A percentile compares a stretch with the other conserved stretches of the same genome.
These are phyloP conservation scores for Cabera pusaria DNA, from an alignment of 2,888 invertebrate genomes.

Conservation along the genomic window DNA sequence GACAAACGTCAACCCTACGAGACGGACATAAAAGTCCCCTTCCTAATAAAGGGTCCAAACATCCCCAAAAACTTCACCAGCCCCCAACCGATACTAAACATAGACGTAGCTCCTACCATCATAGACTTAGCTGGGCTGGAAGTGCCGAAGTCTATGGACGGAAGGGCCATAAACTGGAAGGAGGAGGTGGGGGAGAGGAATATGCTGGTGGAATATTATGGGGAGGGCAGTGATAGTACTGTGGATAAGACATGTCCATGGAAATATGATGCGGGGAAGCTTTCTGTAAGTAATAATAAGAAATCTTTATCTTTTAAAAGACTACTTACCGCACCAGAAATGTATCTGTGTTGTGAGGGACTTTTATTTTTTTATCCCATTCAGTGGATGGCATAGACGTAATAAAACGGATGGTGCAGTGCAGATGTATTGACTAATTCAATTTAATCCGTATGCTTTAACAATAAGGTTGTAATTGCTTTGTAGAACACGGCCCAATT, in stretches of 20 bases:
- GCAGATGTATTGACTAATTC: too few relatives aligned
- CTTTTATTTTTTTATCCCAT: too few relatives aligned
- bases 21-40: slow-evolving; percentile 92
- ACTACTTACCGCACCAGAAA: too few relatives aligned
- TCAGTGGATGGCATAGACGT: too few relatives aligned
- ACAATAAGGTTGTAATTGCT: too few relatives aligned
- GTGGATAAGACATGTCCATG: slow-evolving; percentile 86
- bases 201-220: slow-evolving; percentile 92
- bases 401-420: too few relatives aligned
- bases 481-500: too few relatives aligned
- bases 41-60: slow-evolving; percentile 90
- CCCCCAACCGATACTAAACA: slow-evolving; percentile 85
- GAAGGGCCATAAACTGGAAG: slow-evolving; percentile 55
- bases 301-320: too few relatives aligned
- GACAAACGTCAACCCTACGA: slow-evolving; percentile 97
- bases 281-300: slow-evolving; percentile 88
- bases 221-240: slow-evolving; percentile 85
- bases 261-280: slow-evolving; percentile 74
- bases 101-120: slow-evolving; percentile 94
- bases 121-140: slow-evolving; percentile 85
- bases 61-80: slow-evolving; percentile 74
- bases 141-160: slow-evolving; percentile 84
- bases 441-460: too few relatives aligned
- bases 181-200: slow-evolving; percentile 57
- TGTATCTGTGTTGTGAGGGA: too few relatives aligned